Base-by-base conservation (phyloP, 2,888 invertebrate genomes). In the Caenorhabditis drosophilae region DNA sequence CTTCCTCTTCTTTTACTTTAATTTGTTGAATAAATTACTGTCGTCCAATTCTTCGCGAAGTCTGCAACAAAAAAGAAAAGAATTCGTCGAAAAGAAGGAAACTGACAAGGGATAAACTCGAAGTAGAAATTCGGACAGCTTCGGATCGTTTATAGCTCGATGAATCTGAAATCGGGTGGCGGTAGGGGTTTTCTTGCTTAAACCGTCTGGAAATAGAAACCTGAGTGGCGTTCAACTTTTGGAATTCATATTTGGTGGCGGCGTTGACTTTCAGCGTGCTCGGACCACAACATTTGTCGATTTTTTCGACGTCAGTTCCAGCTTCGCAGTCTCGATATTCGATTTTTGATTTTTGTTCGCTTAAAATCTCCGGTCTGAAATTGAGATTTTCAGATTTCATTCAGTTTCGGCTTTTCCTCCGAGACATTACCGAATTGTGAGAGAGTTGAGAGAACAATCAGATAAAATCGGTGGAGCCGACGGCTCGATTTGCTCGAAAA, bases 111-210 rank as follows among this genome's bases (percentile, higher is more conserved):
- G 64, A 25, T 64, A 64, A 6, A 64, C 54, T 9, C 58, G 48
- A 7, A 47, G 9, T 16, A 64, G 42, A 40, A 64, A 64, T 25
- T 64, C 54, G 15, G 50, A 49, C 16, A 64, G 58, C 26, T 58
- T 64, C 12, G 64, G 64, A 41, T 64, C 64, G 36, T 64, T 64
- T 20, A 64, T 58, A 1, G 64, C 64, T 25, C 64, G 64, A 47
- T 64, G 64, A 20, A 64, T 64, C 58, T 64, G 50, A 9, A 57
- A 44, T n/a, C n/a, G n/a, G n/a, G n/a, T n/a, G 12, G 7, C 31
- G 12, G 12, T 12, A 9, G 31, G 12, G 7, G 12, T 31, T 9
- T 9, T 31, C 31, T 7, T 7, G 31, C 31, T 31, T n/a, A n/a
- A n/a, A n/a, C n/a, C n/a, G n/a, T n/a, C n/a, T n/a, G n/a, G n/a